Evolutionary conservation across 2,113 vertebrate genomes (phyloP), one percentile per base, ranked within the genome.

Genomic region (Callopanchax toddi): DNA sequence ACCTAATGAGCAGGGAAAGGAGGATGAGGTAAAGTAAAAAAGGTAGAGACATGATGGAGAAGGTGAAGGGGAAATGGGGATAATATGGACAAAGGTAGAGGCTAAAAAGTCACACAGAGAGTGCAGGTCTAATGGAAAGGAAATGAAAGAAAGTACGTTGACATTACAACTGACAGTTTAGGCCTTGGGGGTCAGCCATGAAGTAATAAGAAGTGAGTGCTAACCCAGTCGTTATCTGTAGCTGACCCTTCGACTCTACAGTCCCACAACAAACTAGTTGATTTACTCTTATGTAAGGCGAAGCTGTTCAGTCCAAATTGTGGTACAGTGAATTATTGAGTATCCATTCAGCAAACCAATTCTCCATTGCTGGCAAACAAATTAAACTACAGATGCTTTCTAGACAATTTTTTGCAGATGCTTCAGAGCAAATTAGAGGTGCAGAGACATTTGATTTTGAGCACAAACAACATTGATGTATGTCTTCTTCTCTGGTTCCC

Each of bases 401-500:
- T 44, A 32, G 37, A 66, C 67, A 69, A 40, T 74, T 77, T 69
- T 71, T 70, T 79, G 68, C 69, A 55, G 81, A 83, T 66, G 75
- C 80, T 81, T 84, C 72, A 70, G 73, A 83, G 80, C 67, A 84
- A 84, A 89, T 91, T 88, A 86, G 64, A 82, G 64, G 71, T 75
- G 61, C 64, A 73, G 78, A 83, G 81, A 89, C 55, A 29, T 83
- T 88, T 90, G 80, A 89, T 82, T 86, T 81, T 86, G 82, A 88
- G 79, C 79, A 82, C 84, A 85, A 91, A 83, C 89, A 90, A 83
- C 87, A 89, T 84, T 92, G 89, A 89, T 89, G 87, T 89, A 88
- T 89, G 89, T 87, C 86, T 89, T 73, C 83, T 81, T 79, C 89
- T 90, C 85, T 50, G 64, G 81, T 89, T 86, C 87, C 87, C 87